Evolutionary conservation across 1,140 invertebrate species (phyloP).

Genomic region (Marisa cornuarietis): DNA sequence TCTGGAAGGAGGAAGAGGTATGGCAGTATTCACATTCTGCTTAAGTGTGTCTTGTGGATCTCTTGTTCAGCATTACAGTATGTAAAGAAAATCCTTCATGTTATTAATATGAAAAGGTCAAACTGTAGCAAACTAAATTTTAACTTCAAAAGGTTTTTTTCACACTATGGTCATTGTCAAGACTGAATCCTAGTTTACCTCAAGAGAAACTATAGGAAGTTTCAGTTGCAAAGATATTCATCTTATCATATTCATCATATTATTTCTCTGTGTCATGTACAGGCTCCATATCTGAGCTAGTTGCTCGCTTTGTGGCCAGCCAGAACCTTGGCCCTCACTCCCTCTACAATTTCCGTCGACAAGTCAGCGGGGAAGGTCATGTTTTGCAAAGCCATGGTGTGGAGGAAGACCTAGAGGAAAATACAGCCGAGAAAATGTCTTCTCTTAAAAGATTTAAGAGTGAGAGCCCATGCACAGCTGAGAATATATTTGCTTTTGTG

Average conservation of each 20-base stretch:
- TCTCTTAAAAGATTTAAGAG: constrained; percentile 29
- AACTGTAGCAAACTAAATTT: neutral
- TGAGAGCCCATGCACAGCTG: neutral
- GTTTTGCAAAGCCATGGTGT: constrained; percentile 2
- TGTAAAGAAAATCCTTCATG: neutral
- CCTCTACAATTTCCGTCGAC: constrained; percentile 36
- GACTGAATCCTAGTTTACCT: too few relatives aligned
- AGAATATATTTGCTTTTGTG: too few relatives aligned
- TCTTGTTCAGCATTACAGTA: neutral
- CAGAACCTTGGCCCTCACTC: constrained; percentile 49
- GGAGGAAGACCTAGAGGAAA: neutral
- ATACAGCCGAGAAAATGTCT: constrained; percentile 4
- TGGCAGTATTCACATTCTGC: neutral
- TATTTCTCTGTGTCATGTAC: neutral
- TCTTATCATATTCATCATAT: too few relatives aligned
- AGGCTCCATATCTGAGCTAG: constrained; percentile 59
- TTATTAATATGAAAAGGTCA: neutral
- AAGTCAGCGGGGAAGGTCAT: constrained; percentile 29
- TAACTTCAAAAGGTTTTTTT: too few relatives aligned
- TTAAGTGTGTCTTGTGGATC: neutral
- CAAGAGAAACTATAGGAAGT: too few relatives aligned
- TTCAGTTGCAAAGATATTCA: too few relatives aligned
- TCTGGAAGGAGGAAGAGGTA: constrained; percentile 81
- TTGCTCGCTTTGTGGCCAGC: constrained; percentile 54
- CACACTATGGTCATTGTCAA: too few relatives aligned